phyloP scores from a whole-genome alignment of 2,113 vertebrate genomes.

The Upupa epops region DNA sequence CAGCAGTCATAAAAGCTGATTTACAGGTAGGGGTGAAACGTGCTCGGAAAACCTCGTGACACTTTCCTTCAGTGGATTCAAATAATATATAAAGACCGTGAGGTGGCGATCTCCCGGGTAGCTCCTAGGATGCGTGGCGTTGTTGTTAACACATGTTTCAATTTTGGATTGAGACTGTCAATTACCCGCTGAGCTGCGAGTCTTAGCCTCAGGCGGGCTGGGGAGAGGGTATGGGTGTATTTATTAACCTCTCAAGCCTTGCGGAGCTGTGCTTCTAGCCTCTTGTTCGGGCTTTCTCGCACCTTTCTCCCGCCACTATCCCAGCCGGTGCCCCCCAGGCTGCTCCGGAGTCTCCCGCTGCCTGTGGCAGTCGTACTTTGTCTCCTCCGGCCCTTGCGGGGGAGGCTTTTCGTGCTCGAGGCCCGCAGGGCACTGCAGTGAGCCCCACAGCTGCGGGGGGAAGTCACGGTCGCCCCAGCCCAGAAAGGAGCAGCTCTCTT shows the following conservation, averaged over 20 bases:
- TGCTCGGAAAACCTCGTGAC: constrained; percentile 46
- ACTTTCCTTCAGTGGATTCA: constrained; percentile 53
- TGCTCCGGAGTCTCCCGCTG: neutral
- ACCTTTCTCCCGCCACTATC: neutral
- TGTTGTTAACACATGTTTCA: constrained; percentile 74
- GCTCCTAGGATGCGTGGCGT: constrained; percentile 60
- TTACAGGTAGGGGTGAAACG: constrained; percentile 42
- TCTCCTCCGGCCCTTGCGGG: neutral
- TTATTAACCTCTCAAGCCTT: constrained; percentile 60
- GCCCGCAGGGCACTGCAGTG: neutral
- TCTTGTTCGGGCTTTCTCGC: neutral
- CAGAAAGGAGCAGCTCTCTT: neutral
- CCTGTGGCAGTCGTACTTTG: neutral
- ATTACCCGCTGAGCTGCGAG: constrained; percentile 71
- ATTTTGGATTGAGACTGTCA: constrained; percentile 74
- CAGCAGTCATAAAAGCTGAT: constrained; percentile 16
- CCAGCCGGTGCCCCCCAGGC: neutral
- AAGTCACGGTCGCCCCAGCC: neutral
- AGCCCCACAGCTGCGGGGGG: constrained; percentile 9
- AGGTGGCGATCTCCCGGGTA: constrained; percentile 70
- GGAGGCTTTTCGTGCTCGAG: neutral
- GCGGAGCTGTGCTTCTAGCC: neutral
- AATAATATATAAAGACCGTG: constrained; percentile 58
- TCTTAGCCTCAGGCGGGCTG: constrained; percentile 60
- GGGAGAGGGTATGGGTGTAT: constrained; percentile 45